Base-by-base conservation (phyloP, 2,888 invertebrate species). In the Coelinius sp. region DNA sequence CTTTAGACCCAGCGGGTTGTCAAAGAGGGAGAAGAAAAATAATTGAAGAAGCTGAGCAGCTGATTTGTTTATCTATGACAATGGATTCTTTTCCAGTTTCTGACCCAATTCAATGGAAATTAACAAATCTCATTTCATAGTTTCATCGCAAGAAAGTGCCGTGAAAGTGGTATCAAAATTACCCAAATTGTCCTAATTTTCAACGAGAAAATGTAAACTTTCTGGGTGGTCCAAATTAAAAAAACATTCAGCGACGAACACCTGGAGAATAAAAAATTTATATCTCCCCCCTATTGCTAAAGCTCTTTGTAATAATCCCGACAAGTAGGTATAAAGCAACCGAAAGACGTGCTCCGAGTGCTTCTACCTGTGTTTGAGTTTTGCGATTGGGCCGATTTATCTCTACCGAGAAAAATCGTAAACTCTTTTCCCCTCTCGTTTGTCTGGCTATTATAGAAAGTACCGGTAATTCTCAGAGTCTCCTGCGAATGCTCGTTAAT, bases 381-480 rank as follows among this genome's bases (percentile, higher is more conserved):
- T 49, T 44, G 12, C 8, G 53, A 31, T 56, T 73, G 56, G 17
- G 31, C 53, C 67, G 70, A 70, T 65, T 67, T 70, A 74, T 74
- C 70, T 73, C 53, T 75, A 70, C 73, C 24, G n/a, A 49, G 73
- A 75, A 71, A 69, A 71, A 63, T 74, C 74, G 59, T 73, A 62
- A 73, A 70, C 17, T 14, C 53, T 35, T 41, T 49, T 22, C 46
- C 53, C 44, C 59, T n/a, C n/a, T n/a, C 31, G 6, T 49, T 7
- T 62, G 44, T 69, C 63, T 49, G 41, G 17, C 59, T 59, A 59
- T 59, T 59, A 31, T 35, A 35, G 35, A 59, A 17, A 17, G 31
- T 59, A 31, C 59, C 31, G 12, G 53, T 49, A 20, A 35, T 59
- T 7, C 27, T 31, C 62, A 25, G 31, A 38, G 17, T 46, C 65